Conservation (phyloP, 2,113 vertebrate species). For the Malurus cyaneus region DNA sequence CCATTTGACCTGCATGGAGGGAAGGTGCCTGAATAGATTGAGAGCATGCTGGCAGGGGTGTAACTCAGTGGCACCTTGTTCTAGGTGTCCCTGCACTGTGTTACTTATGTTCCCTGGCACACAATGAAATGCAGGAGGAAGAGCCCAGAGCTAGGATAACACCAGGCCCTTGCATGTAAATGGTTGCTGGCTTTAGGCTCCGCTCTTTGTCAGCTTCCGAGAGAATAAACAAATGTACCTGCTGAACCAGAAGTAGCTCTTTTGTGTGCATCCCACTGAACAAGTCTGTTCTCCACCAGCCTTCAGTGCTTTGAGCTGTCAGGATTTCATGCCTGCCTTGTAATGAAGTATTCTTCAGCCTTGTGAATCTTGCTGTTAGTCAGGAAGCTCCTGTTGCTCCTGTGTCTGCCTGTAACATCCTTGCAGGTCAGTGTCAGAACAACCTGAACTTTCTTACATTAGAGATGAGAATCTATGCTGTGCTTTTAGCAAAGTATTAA, state of each 20-base stretch:
- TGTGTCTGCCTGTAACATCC: background rate
- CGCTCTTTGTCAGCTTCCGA: background rate
- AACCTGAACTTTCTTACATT: background rate
- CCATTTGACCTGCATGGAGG: background rate
- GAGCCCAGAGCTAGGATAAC: background rate
- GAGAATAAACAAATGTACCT: background rate
- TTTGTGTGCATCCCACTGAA: background rate
- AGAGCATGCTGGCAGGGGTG: background rate
- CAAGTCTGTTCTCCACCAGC: background rate
- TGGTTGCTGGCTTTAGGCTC: background rate
- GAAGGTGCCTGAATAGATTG: background rate
- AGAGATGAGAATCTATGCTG: background rate
- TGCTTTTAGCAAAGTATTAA: background rate
- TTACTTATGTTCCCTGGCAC: background rate
- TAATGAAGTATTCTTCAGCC: background rate
- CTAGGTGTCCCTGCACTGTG: background rate
- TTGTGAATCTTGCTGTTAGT: background rate
- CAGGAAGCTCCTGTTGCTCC: background rate
- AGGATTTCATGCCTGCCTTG: background rate
- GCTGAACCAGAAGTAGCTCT: background rate
- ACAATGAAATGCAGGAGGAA: background rate
- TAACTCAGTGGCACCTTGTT: background rate
- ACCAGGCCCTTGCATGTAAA: background rate
- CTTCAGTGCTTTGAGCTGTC: background rate
- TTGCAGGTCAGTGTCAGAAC: background rate